Percentiles rank a stretch among this genome's conserved stretches.
Evolutionary conservation across 2,797 vertebrate species (phyloP).

Genomic region (Rhinophrynus dorsalis): DNA sequence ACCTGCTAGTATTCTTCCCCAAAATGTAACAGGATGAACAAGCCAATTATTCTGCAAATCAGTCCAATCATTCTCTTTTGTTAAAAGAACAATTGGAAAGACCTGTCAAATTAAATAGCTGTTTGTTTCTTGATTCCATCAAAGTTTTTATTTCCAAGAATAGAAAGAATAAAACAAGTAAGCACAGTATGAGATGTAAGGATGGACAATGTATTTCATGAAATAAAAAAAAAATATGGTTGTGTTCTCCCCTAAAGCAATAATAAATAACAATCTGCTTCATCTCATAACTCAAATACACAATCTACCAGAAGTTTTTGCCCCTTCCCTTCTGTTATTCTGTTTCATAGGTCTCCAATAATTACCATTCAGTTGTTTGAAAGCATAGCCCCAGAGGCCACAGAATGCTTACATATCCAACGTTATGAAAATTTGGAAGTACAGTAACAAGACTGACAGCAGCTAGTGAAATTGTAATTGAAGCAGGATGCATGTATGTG

Average conservation of each 20-base stretch:
- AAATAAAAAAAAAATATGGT: conserved; percentile 37
- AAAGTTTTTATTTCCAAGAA: neutral
- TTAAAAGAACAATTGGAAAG: too few relatives aligned
- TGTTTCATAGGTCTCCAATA: conserved; percentile 45
- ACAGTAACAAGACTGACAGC: conserved; percentile 50
- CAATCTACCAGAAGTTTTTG: conserved; percentile 38
- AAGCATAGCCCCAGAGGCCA: conserved; percentile 34
- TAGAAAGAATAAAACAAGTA: neutral
- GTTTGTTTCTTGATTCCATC: neutral
- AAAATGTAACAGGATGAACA: too few relatives aligned
- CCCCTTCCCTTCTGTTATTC: conserved; percentile 38
- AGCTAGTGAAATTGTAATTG: conserved; percentile 8
- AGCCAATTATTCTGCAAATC: too few relatives aligned
- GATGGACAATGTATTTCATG: conserved; percentile 29
- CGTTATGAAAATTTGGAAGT: conserved; percentile 53
- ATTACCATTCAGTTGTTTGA: conserved; percentile 56
- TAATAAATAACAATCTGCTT: conserved; percentile 45
- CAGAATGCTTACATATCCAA: conserved; percentile 37
- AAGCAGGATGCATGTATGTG: neutral
- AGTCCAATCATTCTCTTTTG: too few relatives aligned
- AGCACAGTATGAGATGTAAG: conserved; percentile 11
- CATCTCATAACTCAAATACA: conserved; percentile 46
- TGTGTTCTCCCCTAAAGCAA: conserved; percentile 41
- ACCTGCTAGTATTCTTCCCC: too few relatives aligned
- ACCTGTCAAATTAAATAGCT: neutral